Base-by-base conservation (phyloP, 1,140 invertebrate genomes). In the Drosophila mauritiana region DNA sequence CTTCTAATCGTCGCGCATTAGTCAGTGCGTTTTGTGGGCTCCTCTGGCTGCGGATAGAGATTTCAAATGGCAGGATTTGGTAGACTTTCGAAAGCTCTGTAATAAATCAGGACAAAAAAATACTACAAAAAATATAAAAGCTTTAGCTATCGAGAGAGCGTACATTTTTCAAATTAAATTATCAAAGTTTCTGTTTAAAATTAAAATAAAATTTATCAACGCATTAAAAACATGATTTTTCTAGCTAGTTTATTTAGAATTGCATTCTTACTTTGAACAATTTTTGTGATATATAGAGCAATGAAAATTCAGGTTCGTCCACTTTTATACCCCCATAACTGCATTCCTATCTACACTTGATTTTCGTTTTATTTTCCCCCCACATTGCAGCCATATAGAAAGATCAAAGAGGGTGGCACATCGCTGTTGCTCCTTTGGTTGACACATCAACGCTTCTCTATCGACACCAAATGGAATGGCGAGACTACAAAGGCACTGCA, bases 371-470 rank as follows among this genome's bases (percentile, higher is more conserved):
- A 11, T 43, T 73, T 80, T 73, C 52, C 43, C 64, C 36, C 10
- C 31, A 52, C 58, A 59, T 43, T 72, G 56, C 52, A 61, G 20
- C 17, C 43, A 56, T 64, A 77, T 73, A 63, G 69, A 88, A 77
- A 88, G 79, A 88, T 88, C 84, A 88, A 88, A 88, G 83, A 36
- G 65, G 74, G 51, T 83, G 69, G 31, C 54, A 53, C 62, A 57
- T 57, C 62, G 74, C 42, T 70, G 78, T 82, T 77, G 79, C 73
- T 74, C 73, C 76, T 74, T 82, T 80, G 63, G 84, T 89, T 89
- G 80, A 78, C 84, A 89, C 85, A 89, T 89, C 84, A 89, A 89
- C 84, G 73, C 84, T 61, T 77, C 81, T 77, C 84, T 82, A 86
- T 82, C 83, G 78, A 78, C 83, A 82, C 61, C 73, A 67, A 70